Evolutionary conservation across 2,888 invertebrate species (phyloP), one percentile per base, ranked within the genome.

Genomic region (Leucoma salicis): DNA sequence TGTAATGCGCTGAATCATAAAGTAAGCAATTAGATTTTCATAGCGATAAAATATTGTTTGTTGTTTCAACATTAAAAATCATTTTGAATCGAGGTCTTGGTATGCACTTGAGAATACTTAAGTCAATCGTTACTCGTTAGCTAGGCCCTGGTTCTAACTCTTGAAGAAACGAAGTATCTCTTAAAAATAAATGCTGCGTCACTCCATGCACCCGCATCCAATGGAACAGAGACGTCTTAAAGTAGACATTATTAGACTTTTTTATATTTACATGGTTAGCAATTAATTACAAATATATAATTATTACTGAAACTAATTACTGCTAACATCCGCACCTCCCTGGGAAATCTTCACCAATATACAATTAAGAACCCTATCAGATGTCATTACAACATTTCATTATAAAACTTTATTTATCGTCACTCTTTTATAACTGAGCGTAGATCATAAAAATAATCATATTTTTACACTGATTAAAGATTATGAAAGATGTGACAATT

Each of bases 101-200:
- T 73, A 70, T 74, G 61, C 69, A 72, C 69, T 73, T 73, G 68
- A 76, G 73, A 73, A 78, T 73, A 72, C 79, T 79, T 62, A 63
- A 80, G 73, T 82, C 82, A 80, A 81, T 82, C 78, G 78, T 75
- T 67, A 78, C 82, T 87, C 85, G 84, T 87, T 87, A 87, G 82
- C 70, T 70, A 69, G 71, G 59, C 63, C 63, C 61, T 58, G 70
- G 60, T 70, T 75, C 69, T 74, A 78, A 78, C 77, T 76, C 74
- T 71, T 76, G 80, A 82, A 85, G 83, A 85, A 80, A 78, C 76
- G 70, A 82, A 87, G 86, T 82, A 86, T 84, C 85, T 81, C 83
- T 86, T 77, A 69, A 82, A 66, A 78, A 73, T 80, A 75, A 81
- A 68, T 74, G 88, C 87, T 83, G 81, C 80, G 87, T 88, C 88